Evolutionary conservation across 2,888 invertebrate genomes (phyloP).

Genomic region (Gastrophysa polygoni): DNA sequence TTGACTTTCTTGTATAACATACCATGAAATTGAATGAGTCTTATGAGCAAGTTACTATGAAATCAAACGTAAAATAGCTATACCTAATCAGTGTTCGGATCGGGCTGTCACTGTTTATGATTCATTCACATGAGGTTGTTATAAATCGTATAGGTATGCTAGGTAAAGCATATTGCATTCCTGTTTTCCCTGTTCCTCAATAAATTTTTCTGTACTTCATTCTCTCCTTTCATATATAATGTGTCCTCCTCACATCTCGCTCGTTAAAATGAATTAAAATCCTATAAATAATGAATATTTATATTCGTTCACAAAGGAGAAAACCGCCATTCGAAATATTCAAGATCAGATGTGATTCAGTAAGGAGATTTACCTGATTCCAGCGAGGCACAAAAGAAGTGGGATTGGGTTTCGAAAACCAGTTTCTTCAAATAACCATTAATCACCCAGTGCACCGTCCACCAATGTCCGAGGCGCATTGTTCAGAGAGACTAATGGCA

Average conservation of each 20-base stretch:
- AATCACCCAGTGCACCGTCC: constrained; percentile 45
- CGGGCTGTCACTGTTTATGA: too few relatives aligned
- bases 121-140: too few relatives aligned
- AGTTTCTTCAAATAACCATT: constrained; percentile 43
- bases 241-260: constrained; percentile 12
- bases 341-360: constrained; percentile 19
- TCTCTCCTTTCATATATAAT: constrained; percentile 4
- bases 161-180: not conserved
- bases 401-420: constrained; percentile 26
- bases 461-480: constrained; percentile 50
- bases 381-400: constrained; percentile 25
- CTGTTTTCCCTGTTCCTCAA: not conserved
- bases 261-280: constrained; percentile 29
- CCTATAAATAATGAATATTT: constrained; percentile 27
- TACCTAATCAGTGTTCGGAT: too few relatives aligned
- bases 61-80: too few relatives aligned
- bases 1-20: too few relatives aligned
- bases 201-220: constrained; percentile 3
- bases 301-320: constrained; percentile 18
- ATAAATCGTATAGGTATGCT: not conserved
- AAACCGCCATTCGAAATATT: constrained; percentile 27
- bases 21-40: too few relatives aligned
- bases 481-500: constrained; percentile 50
- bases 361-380: constrained; percentile 27
- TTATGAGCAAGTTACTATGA: too few relatives aligned